Evolutionary conservation across 2,113 vertebrate species (phyloP), one percentile per base, ranked within the genome.

Genomic region (Ailurus styani): DNA sequence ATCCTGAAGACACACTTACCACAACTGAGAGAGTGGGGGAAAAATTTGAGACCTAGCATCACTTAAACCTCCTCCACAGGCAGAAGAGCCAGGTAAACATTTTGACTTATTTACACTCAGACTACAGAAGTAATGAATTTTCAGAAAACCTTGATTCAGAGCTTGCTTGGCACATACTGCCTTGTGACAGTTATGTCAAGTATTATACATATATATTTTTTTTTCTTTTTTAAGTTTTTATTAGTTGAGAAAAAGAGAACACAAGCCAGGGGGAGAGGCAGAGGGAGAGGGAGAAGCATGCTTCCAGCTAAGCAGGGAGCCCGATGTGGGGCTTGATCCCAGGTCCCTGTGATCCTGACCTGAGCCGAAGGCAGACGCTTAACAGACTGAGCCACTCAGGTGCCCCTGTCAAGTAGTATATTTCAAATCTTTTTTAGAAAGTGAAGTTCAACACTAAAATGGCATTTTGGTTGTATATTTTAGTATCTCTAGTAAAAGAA

Each of bases 31-130:
- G 60, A 93, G 79, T 75, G 91, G 89, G 90, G 40, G 90, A 37
- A 81, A 95, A 78, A 77, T 75, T 54, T 91, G 97, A 97, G 79
- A 92, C 70, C 13, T 94, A 96, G 95, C 95, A 95, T 97, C 97
- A 89, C 57, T 96, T 96, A 96, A 96, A 88, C 64, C 21, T 91
- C 60, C 87, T 77, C 40, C 87, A 87, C 73, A 98, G 84, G 87
- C 79, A 96, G 55, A 97, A 54, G 96, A 95, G 27, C 17, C 96
- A 98, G 98, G 98, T 98, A 98, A 98, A 96, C 70, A 73, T 96
- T 97, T 97, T 92, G 45, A 91, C 81, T 97, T 97, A 52, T 54
- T 97, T 97, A 55, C 57, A 72, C 34, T 90, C 52, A 96, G 66
- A 78, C 52, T 90, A 55, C 1, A 6, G 50, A 95, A 85, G 62